A percentile compares a stretch with the other conserved stretches of the same genome.
Evolutionary conservation across 2,888 invertebrate genomes (phyloP).

Genomic region (Rhorus exstirpatorius): DNA sequence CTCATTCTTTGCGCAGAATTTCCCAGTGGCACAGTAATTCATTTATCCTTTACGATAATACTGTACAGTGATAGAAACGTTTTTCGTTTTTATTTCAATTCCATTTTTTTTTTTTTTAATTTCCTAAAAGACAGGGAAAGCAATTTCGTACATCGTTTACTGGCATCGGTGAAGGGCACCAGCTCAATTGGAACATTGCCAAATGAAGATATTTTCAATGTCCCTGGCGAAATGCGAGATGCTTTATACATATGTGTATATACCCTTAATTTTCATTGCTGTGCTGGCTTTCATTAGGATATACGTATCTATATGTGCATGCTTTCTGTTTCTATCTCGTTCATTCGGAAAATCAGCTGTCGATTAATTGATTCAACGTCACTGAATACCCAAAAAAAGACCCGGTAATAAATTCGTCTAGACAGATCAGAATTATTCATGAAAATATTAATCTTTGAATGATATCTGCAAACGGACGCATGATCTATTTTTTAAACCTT

Average conservation of each 20-base stretch:
- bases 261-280: conserved; percentile 39
- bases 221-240: conserved; percentile 71
- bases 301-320: conserved; percentile 1
- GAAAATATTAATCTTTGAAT: neutral
- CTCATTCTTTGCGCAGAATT: too few relatives aligned
- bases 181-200: conserved; percentile 84
- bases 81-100: neutral
- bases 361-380: conserved; percentile 36
- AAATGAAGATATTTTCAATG: conserved; percentile 84
- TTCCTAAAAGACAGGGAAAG: conserved; percentile 74
- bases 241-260: neutral
- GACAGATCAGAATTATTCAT: neutral
- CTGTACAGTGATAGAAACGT: too few relatives aligned
- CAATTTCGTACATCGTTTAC: conserved; percentile 83
- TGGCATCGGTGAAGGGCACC: conserved; percentile 84
- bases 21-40: too few relatives aligned
- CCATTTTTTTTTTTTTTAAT: neutral
- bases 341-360: conserved; percentile 37
- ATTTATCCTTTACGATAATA: too few relatives aligned
- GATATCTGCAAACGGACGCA: neutral
- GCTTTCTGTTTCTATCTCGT: conserved; percentile 1
- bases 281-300: neutral
- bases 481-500: neutral
- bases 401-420: neutral
- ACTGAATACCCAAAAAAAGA: neutral